These are phyloP conservation scores for Sapajus apella DNA, from an alignment of 2,113 vertebrate species.

Conservation along the genomic window DNA sequence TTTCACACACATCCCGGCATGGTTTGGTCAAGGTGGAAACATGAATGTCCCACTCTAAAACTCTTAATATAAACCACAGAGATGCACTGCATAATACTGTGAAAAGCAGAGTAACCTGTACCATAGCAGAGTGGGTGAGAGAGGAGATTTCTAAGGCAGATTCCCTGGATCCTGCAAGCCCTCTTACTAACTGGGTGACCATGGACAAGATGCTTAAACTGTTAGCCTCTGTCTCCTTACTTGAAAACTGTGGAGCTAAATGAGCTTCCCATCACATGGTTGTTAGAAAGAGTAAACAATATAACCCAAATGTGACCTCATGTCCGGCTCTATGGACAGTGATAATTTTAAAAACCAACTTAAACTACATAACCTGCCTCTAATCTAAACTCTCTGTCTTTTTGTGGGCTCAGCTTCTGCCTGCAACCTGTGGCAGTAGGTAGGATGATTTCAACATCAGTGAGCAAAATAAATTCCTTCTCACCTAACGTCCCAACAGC, in stretches of 20 bases:
- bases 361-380: not conserved
- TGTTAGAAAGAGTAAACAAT: not conserved
- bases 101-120: not conserved
- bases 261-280: fast-evolving
- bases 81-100: too few relatives aligned
- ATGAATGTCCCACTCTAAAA: not conserved
- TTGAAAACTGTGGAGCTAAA: not conserved
- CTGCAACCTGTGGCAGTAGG: not conserved
- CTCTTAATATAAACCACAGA: not conserved
- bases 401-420: not conserved
- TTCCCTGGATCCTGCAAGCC: not conserved
- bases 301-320: not conserved
- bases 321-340: not conserved
- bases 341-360: not conserved
- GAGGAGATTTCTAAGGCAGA: not conserved
- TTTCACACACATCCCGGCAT: fast-evolving
- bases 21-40: not conserved
- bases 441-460: not conserved
- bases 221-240: not conserved
- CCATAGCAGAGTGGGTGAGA: too few relatives aligned
- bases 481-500: not conserved
- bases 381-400: not conserved
- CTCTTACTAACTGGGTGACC: too few relatives aligned
- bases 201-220: not conserved
- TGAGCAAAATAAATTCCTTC: not conserved